Base-by-base conservation (phyloP, 2,888 invertebrate species). In the Cotesia congregata region DNA sequence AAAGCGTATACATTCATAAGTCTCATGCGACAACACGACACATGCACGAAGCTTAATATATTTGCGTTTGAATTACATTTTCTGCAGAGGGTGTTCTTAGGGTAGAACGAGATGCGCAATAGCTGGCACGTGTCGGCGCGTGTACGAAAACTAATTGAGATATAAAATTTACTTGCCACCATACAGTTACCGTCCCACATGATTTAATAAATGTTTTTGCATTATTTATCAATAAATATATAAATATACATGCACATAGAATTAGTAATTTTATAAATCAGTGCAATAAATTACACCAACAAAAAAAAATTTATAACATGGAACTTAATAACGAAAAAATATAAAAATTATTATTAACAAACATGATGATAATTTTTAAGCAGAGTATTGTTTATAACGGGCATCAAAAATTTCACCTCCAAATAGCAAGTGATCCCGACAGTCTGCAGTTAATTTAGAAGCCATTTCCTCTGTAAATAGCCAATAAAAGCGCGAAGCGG, bases 381-480 rank as follows among this genome's bases (percentile, higher is more conserved):
- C 20, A 20, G 20, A 20, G 17, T 62, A 20, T 15, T 62, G 62
- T 15, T 17, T 62, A 62, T 50, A 50, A 50, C 17, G 60, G 61
- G 41, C 50, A 78, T 67, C n/a, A 70, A 74, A 77, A 64, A 76
- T 78, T 70, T 73, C 62, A 67, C 39, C 75, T 68, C 76, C 74
- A 77, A 80, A 79, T 79, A 80, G 78, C 80, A 82, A 85, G 86
- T 86, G 88, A 88, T 87, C 86, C 86, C 73, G 85, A 86, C 85
- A 88, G 88, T 87, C 86, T 86, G 85, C 86, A 88, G 89, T 89
- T 89, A 89, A 89, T 89, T 89, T 88, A 89, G 88, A 87, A 88
- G 88, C 88, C 87, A 88, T 89, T 89, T 86, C 86, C 88, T 87
- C 88, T 87, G 88, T 88, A 89, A 89, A 89, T 88, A 89, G 89